These are phyloP conservation scores for Naso thynnoides DNA, from an alignment of 2,797 vertebrate species.

Conservation along the genomic window DNA sequence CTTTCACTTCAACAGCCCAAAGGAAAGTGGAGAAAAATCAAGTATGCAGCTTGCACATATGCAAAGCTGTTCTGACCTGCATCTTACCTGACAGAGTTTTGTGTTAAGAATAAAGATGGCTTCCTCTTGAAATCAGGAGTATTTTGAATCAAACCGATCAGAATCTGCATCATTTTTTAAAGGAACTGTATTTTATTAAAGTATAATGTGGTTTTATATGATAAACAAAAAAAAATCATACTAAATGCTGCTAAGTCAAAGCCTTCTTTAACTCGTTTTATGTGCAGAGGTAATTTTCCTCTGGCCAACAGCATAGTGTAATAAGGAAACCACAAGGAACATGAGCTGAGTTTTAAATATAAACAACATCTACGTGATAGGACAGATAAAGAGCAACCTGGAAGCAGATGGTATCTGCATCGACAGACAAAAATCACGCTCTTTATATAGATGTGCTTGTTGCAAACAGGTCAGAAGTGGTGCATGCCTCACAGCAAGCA, in stretches of 20 bases:
- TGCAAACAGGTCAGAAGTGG: slow-evolving; percentile 54
- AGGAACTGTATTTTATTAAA: slow-evolving; percentile 22
- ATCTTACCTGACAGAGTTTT: slow-evolving; percentile 35
- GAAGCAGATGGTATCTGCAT: slow-evolving; percentile 73
- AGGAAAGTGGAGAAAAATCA: slow-evolving; percentile 45
- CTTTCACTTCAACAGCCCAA: slow-evolving; percentile 29
- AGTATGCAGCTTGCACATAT: slow-evolving; percentile 28
- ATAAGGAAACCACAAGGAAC: slow-evolving; percentile 80
- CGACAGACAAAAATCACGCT: slow-evolving; percentile 50
- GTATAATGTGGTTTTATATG: slow-evolving; percentile 17
- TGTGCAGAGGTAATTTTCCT: slow-evolving; percentile 60
- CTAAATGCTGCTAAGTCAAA: slow-evolving; percentile 63
- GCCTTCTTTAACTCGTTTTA: slow-evolving; percentile 65
- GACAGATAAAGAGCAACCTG: slow-evolving; percentile 69
- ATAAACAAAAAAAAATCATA: too few species aligned
- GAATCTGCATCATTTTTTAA: slow-evolving; percentile 20
- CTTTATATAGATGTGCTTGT: slow-evolving; percentile 62
- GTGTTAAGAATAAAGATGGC: slow-evolving; percentile 21
- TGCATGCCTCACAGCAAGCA: slow-evolving; percentile 31
- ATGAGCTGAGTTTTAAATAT: slow-evolving; percentile 80
- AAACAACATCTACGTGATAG: slow-evolving; percentile 75
- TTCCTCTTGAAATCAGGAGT: slow-evolving; percentile 11
- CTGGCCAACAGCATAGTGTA: slow-evolving; percentile 63
- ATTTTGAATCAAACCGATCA: slow-evolving; percentile 25
- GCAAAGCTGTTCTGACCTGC: slow-evolving; percentile 44